Base-by-base conservation (phyloP, 2,888 invertebrate genomes). In the Lithosia quadra region DNA sequence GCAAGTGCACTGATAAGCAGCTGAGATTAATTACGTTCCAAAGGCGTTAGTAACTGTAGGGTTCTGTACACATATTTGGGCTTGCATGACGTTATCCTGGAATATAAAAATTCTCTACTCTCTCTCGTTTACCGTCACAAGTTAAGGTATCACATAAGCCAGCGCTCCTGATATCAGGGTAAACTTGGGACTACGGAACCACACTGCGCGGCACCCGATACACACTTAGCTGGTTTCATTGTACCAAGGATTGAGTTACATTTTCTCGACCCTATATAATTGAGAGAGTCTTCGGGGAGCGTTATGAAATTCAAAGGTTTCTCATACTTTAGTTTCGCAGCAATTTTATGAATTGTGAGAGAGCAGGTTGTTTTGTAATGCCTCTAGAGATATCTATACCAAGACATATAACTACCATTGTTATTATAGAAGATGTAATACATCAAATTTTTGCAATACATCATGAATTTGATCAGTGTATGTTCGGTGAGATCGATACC, bases 181-280 rank as follows among this genome's bases (percentile, higher is more conserved):
- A 7, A 43, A 0, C 0, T 5, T 43, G 43, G 24, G 11, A 43
- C 5, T 53, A 34, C 15, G 63, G 63, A 18, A 0, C 33, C 21
- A 15, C 36, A 24, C 1, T 21, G 28, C 33, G n/a, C 49, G 28
- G 3, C 21, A 28, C 13, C 7, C 34, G 55, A 55, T 1, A 22
- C 63, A 33, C 22, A 18, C 63, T 55, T 53, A 33, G 22, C 33
- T 21, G 63, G 65, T 39, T 65, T 69, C 68, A 69, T 68, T 71
- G 74, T 76, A 64, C 64, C 73, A 68, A 71, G 65, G 67, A 77
- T 75, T 67, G 71, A 71, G 67, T 73, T 75, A 78, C 63, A 72
- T 69, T 78, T 76, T 69, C 68, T 67, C 69, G 55, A 63, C 28
- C 39, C 62, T 15, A 68, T 59, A 70, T 72, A 74, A 72, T 69